These are phyloP conservation scores for Hestina assimilis DNA, from an alignment of 1,140 invertebrate species.

Conservation along the genomic window DNA sequence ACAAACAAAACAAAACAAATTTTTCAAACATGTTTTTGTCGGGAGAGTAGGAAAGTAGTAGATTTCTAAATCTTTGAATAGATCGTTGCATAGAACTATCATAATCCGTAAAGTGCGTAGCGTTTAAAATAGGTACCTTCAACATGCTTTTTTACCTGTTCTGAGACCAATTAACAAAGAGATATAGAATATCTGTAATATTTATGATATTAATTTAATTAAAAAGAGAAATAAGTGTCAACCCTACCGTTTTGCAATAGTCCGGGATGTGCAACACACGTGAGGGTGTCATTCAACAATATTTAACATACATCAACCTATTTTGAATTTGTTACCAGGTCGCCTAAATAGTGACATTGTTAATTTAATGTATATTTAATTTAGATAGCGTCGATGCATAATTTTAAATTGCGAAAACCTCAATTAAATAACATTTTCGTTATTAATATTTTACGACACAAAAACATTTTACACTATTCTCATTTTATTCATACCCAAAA, in stretches of 20 bases:
- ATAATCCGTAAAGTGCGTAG: too few relatives aligned
- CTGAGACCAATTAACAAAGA: too few relatives aligned
- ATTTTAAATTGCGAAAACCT: neutral
- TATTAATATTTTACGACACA: too few relatives aligned
- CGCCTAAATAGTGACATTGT: slow-evolving; percentile 17
- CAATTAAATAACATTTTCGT: slow-evolving; percentile 10
- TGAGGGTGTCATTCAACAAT: slow-evolving; percentile 43
- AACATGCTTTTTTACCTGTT: too few relatives aligned
- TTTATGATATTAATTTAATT: neutral
- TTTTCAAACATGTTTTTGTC: too few relatives aligned
- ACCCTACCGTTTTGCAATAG: slow-evolving; percentile 34
- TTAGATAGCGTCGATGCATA: slow-evolving; percentile 8
- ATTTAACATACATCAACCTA: slow-evolving; percentile 39
- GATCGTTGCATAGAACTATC: too few relatives aligned
- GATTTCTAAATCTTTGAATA: too few relatives aligned
- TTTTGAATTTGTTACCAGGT: slow-evolving; percentile 28
- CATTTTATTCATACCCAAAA: too few relatives aligned
- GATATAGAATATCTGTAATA: neutral
- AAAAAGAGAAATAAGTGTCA: neutral
- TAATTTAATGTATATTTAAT: slow-evolving; percentile 15
- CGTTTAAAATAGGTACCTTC: too few relatives aligned
- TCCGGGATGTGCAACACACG: slow-evolving; percentile 30
- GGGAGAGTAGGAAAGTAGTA: too few relatives aligned
- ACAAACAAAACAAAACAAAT: too few relatives aligned
- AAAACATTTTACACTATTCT: too few relatives aligned